phyloP scores from a whole-genome alignment of 2,888 invertebrate species.

The Rhopalosiphum nymphaeae region DNA sequence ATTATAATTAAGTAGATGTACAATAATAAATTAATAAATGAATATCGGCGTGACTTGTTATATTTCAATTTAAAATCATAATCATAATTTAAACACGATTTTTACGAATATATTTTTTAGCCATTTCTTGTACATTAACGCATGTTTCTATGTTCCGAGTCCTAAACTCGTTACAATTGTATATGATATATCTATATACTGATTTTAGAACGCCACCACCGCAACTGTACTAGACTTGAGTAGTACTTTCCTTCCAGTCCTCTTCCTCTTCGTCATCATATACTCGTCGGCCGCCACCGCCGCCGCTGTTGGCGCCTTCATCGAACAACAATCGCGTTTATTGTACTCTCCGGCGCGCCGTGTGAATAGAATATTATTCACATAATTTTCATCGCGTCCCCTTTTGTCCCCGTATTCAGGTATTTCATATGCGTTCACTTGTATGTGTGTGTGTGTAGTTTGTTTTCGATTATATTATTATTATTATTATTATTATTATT shows the following conservation, averaged over 20 bases:
- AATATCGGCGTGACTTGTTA: neutral
- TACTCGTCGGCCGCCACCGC: neutral
- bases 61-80: neutral
- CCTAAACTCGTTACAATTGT: neutral
- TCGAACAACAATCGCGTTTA: constrained; percentile 54
- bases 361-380: constrained; percentile 39
- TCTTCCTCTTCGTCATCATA: neutral
- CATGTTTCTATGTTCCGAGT: neutral
- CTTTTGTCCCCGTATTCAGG: constrained; percentile 46
- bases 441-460: neutral
- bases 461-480: constrained; percentile 51
- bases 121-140: neutral
- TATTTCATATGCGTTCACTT: neutral
- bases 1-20: no score
- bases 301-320: constrained; percentile 58
- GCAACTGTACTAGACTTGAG: neutral
- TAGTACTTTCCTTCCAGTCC: constrained; percentile 16
- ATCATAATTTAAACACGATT: neutral
- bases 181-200: neutral
- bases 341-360: constrained; percentile 21
- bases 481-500: constrained; percentile 36
- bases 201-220: constrained; percentile 47
- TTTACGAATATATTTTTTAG: neutral
- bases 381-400: constrained; percentile 49
- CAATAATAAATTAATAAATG: neutral